Base-by-base conservation (phyloP, 2,888 invertebrate genomes). In the Hoplodrina blanda region DNA sequence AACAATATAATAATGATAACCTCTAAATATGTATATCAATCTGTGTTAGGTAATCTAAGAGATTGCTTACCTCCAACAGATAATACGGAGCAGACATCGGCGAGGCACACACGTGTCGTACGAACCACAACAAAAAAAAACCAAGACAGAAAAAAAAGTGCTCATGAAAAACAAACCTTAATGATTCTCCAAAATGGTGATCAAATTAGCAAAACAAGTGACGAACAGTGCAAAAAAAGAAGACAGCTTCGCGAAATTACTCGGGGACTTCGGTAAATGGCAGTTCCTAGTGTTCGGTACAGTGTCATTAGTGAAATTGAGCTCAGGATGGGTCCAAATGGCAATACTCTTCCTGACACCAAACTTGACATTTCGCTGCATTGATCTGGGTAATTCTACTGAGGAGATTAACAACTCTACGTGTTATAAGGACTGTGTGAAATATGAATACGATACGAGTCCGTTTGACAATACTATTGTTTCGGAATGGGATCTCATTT, bases 251-350 rank as follows among this genome's bases (percentile, higher is more conserved):
- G 90, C 91, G 1, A 91, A 90, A 44, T 76, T 95, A 2, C 83
- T 95, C 0, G 95, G 95, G 0, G 91, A 94, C 19, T 93, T 98
- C 57, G 98, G 98, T 5, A 95, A 92, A 84, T 98, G 98, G 97
- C 98, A 98, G 83, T 92, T 98, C 2, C 91, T 97, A 84, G 95
- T 98, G 1, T 97, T 97, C 66, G 86, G 96, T 0, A 94, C 97
- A 0, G 96, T 98, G n/a, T 97, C 97, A 30, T 87, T 97, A 7
- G 96, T 97, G 61, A 98, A 98, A 90, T 96, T 98, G 70, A 97
- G 98, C 0, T 97, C 97, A 0, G 98, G 98, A 8, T 98, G 98
- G 98, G 97, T 98, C 63, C 98, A 98, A 82, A 94, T 98, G 87
- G 97, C 97, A 0, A 97, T 98, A 61, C 96, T 98, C 1, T 98